Evolutionary conservation across 2,797 vertebrate species (phyloP).

Genomic region (Pseudochirops cupreus): DNA sequence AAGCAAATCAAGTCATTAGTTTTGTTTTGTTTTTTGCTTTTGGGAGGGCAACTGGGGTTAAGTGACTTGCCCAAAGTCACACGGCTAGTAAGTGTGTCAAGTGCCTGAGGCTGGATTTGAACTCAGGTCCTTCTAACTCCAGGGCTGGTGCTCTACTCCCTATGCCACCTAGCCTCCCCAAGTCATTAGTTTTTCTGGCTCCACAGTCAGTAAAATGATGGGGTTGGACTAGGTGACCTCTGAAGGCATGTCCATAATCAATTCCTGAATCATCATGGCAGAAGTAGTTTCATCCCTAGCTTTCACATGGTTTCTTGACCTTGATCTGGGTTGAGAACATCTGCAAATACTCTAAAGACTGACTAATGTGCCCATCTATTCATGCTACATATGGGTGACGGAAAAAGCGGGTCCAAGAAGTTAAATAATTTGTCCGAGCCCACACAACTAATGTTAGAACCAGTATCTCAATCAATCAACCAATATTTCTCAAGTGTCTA

Average conservation of each 20-base stretch:
- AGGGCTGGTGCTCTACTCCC: too few relatives aligned
- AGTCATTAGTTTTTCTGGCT: neutral
- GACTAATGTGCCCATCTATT: neutral
- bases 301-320: neutral
- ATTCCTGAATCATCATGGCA: neutral
- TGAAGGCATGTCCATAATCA: neutral
- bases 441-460: neutral
- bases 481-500: neutral
- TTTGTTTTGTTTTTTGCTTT: neutral
- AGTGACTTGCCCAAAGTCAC: too few relatives aligned
- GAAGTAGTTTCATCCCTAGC: neutral
- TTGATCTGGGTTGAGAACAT: neutral
- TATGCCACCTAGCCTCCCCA: neutral
- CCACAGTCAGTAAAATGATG: neutral
- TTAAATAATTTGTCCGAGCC: neutral
- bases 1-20: neutral
- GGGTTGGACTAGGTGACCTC: neutral
- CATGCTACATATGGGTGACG: neutral
- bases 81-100: too few relatives aligned
- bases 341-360: neutral
- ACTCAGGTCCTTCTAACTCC: too few relatives aligned
- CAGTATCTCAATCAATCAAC: neutral
- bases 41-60: too few relatives aligned
- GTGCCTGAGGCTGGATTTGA: too few relatives aligned
- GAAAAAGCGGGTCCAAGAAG: neutral